Conservation (phyloP, 2,113 vertebrate species). For the Mustela lutreola region DNA sequence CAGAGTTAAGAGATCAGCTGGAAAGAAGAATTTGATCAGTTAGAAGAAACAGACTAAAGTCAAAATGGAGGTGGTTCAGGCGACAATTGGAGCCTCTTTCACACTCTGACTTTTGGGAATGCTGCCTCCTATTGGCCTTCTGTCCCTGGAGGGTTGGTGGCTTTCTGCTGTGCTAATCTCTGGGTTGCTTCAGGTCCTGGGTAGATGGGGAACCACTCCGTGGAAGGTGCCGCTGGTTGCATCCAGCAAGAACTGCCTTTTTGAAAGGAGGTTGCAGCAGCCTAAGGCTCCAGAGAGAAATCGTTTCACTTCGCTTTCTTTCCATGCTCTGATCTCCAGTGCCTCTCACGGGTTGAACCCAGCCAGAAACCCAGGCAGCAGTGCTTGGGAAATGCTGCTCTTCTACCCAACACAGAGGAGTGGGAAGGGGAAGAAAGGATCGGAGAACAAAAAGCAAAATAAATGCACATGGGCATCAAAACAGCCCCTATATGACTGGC, state of each 20-base stretch:
- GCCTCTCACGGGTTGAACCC: background rate
- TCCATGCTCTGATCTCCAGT: background rate
- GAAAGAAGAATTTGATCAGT: background rate
- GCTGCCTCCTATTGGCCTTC: background rate
- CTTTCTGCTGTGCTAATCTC: background rate
- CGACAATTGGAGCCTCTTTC: background rate
- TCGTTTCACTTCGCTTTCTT: background rate
- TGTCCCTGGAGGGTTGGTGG: background rate
- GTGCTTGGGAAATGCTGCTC: background rate
- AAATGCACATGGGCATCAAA: background rate
- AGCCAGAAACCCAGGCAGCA: background rate
- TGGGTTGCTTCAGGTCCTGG: background rate
- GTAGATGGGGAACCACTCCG: accelerated
- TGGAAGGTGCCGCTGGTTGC: accelerated
- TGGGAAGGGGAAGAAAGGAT: background rate
- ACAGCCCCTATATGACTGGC: accelerated
- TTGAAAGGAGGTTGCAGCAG: background rate
- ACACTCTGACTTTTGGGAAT: background rate
- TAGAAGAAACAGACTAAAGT: background rate
- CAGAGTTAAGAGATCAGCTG: background rate
- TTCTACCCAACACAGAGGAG: background rate
- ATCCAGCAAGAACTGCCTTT: background rate
- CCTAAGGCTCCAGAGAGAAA: background rate
- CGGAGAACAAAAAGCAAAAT: background rate
- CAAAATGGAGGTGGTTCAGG: background rate